phyloP scores from a whole-genome alignment of 2,888 invertebrate species.

The Geotrupes spiniger region DNA sequence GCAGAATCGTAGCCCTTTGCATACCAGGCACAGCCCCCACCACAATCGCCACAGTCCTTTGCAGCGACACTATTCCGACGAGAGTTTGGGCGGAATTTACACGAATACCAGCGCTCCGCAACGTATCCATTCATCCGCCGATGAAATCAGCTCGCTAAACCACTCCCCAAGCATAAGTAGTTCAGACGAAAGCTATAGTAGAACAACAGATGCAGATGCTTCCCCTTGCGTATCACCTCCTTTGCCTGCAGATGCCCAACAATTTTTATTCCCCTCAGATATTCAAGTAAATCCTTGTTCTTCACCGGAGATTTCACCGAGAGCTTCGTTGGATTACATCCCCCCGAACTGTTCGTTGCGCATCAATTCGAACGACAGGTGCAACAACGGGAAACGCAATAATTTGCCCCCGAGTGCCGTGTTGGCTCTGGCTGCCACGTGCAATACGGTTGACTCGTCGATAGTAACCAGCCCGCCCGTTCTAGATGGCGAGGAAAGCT shows the following conservation, averaged over 20 bases:
- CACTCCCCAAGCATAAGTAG: constrained; percentile 81
- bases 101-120: constrained; percentile 48
- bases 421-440: constrained; percentile 51
- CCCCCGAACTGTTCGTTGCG: constrained; percentile 52
- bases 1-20: constrained; percentile 39
- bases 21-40: constrained; percentile 42
- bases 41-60: constrained; percentile 51
- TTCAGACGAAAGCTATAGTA: constrained; percentile 80
- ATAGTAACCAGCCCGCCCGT: constrained; percentile 56
- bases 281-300: constrained; percentile 56
- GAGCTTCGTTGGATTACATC: constrained; percentile 53
- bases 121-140: constrained; percentile 74
- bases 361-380: constrained; percentile 39
- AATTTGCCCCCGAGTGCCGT: constrained; percentile 59
- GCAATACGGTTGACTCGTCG: constrained; percentile 52
- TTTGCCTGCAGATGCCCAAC: constrained; percentile 51
- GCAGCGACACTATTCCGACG: constrained; percentile 66
- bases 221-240: constrained; percentile 55
- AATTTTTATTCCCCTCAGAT: constrained; percentile 63
- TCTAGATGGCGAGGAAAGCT: constrained; percentile 62
- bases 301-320: constrained; percentile 50
- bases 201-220: constrained; percentile 72
- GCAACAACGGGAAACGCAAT: constrained; percentile 37
- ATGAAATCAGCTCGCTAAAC: constrained; percentile 77
- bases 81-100: constrained; percentile 56